phyloP scores from a whole-genome alignment of 2,113 vertebrate genomes.

The Cephalopterus ornatus region DNA sequence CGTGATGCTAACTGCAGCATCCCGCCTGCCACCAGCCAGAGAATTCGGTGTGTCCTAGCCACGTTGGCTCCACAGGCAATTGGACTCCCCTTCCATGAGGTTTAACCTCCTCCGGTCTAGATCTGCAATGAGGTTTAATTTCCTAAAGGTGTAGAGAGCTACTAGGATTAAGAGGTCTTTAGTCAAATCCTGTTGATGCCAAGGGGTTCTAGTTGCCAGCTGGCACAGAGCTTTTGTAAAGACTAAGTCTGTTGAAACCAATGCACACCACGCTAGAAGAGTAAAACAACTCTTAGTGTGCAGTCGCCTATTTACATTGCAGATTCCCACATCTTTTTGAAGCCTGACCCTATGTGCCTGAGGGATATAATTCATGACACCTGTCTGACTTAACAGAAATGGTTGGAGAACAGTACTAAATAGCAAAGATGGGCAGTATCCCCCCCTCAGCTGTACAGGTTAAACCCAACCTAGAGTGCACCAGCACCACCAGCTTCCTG shows the following conservation, averaged over 20 bases:
- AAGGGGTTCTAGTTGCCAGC: not conserved
- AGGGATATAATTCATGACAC: not conserved
- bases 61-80: not conserved
- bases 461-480: not conserved
- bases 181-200: not conserved
- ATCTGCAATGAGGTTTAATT: not conserved
- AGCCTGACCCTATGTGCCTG: not conserved
- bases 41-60: not conserved
- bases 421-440: not conserved
- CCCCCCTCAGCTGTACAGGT: not conserved
- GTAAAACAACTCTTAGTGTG: not conserved
- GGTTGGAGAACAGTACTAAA: not conserved
- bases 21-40: not conserved
- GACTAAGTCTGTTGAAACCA: not conserved
- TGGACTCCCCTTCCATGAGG: not conserved
- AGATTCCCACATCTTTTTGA: not conserved
- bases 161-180: not conserved
- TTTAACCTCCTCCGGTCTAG: slow-evolving; percentile 25
- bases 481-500: not conserved
- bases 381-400: not conserved
- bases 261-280: not conserved
- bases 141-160: not conserved
- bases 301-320: not conserved
- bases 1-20: not conserved
- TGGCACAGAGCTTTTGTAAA: not conserved